phyloP scores from a whole-genome alignment of 1,140 invertebrate species.

The Drosophila prosaltans region DNA sequence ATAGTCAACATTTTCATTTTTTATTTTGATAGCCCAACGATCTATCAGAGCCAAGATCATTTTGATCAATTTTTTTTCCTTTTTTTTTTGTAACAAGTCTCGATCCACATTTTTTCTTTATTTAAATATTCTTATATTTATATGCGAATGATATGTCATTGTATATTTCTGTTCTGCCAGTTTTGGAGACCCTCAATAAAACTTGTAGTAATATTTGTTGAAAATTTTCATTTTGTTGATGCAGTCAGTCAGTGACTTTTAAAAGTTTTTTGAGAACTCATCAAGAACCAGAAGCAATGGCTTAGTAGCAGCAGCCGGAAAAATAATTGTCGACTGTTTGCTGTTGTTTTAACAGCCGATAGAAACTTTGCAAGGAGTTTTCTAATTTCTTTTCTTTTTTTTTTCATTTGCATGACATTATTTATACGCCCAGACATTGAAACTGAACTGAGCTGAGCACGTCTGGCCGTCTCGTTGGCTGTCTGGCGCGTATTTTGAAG shows the following conservation, averaged over 20 bases:
- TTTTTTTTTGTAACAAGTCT: constrained; percentile 1
- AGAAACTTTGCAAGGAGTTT: constrained; percentile 60
- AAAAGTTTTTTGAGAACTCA: constrained; percentile 54
- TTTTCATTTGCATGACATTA: constrained; percentile 46
- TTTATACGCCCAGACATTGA: constrained; percentile 45
- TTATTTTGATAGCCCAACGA: background rate
- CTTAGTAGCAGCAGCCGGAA: constrained; percentile 51
- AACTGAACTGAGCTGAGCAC: constrained; percentile 45
- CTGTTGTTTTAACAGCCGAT: constrained; percentile 34
- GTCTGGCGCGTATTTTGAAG: constrained; percentile 65
- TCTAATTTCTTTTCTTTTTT: constrained; percentile 48
- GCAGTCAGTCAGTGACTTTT: constrained; percentile 57
- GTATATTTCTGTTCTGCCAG: constrained; percentile 4
- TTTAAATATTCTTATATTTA: background rate
- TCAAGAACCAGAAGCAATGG: constrained; percentile 50
- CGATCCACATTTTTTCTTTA: constrained; percentile 19
- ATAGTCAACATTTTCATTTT: background rate
- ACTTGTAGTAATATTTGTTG: constrained; percentile 48
- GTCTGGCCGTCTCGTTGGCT: constrained; percentile 16
- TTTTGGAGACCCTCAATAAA: constrained; percentile 55
- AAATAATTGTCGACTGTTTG: constrained; percentile 56
- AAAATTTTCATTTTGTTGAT: constrained; percentile 16
- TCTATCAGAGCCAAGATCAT: background rate
- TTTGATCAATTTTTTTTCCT: constrained; percentile 6
- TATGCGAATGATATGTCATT: background rate